Evolutionary conservation across 1,140 invertebrate species (phyloP), one percentile per base, ranked within the genome.

Genomic region (Drosophila novamexicana): DNA sequence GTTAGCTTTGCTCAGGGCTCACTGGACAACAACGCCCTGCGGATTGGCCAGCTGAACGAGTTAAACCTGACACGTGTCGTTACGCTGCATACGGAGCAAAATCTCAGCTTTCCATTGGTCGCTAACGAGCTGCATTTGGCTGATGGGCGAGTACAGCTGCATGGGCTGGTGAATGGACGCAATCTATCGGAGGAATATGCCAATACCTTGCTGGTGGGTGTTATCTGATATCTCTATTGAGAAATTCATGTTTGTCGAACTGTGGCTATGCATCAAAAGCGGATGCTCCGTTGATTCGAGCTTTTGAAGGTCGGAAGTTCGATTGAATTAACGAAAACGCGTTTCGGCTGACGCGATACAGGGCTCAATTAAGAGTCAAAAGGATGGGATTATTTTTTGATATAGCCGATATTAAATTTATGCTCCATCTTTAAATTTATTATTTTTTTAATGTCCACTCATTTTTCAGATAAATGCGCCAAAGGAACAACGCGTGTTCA

Each of bases 121-220:
- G 57, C 59, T 5, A 68, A 77, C 0, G 85, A 91, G n/a, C 5
- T 92, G 0, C n/a, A 77, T 40, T 64, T 92, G 9, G 40, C 62
- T 16, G 84, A 76, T 1, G 57, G 56, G 3, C 54, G 73, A 0
- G 2, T 89, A 2, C 3, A 44, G 6, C 65, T 84, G 1, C 6
- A 64, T 6, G 84, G 78, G 0, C 40, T 29, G 0, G 77, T 91
- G 1, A 92, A 92, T 49, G 69, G 61, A 6, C 47, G 54, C 0
- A 68, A 91, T 72, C 61, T 92, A 7, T 54, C 57, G 0, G 57
- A 71, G 49, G 90, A 91, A 56, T 89, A 70, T 45, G 59, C 58
- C 12, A 92, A 92, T 45, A 92, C 91, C 4, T 45, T 92, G 12
- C 76, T 92, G 78, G 91, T 92, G 36, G 72, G 89, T 29, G 22